phyloP scores from a whole-genome alignment of 2,113 vertebrate species.

The Pipra filicauda region DNA sequence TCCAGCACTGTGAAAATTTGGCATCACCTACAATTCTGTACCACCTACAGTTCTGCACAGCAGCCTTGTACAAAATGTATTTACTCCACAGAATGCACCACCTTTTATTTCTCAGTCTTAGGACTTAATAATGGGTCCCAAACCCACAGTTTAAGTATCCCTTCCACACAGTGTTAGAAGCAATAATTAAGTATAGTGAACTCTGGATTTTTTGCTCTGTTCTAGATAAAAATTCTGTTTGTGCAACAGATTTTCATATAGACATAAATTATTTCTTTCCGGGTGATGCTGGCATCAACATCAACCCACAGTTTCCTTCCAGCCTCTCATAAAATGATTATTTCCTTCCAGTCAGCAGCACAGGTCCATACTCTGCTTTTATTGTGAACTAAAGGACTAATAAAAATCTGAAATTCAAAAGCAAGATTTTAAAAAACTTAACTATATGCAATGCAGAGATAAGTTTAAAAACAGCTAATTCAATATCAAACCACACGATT shows the following conservation, averaged over 20 bases:
- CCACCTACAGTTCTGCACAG: background rate
- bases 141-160: background rate
- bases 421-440: background rate
- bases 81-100: background rate
- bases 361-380: background rate
- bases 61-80: background rate
- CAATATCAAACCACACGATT: background rate
- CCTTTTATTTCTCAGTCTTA: background rate
- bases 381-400: background rate
- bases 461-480: background rate
- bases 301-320: background rate
- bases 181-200: background rate
- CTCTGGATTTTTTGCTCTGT: background rate
- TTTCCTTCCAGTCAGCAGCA: background rate
- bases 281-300: background rate
- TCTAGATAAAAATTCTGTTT: background rate
- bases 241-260: background rate
- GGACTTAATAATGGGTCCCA: background rate
- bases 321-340: background rate
- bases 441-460: background rate
- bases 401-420: background rate
- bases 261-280: background rate
- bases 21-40: background rate
- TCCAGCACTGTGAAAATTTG: background rate
- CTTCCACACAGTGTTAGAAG: background rate